Evolutionary conservation across 1,140 invertebrate genomes (phyloP).

Genomic region (Caerostris extrusa): DNA sequence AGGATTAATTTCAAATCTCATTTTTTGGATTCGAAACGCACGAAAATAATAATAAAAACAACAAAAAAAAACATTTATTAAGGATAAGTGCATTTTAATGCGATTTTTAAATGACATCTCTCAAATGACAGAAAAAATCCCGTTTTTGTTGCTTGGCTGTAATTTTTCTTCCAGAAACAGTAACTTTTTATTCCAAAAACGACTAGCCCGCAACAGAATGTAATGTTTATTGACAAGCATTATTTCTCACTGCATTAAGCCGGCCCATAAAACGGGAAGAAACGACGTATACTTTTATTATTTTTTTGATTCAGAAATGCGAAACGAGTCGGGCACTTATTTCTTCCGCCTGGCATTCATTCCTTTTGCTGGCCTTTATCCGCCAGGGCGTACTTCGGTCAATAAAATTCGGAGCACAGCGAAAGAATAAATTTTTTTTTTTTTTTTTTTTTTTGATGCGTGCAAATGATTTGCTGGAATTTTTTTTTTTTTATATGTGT

Average conservation of each 20-base stretch:
- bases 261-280: slow-evolving; percentile 28
- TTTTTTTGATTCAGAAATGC: slow-evolving; percentile 41
- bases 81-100: slow-evolving; percentile 26
- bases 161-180: background rate
- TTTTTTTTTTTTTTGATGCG: background rate
- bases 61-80: background rate
- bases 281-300: slow-evolving; percentile 19
- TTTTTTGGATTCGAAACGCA: background rate
- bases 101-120: slow-evolving; percentile 3
- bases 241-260: slow-evolving; percentile 60
- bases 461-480: background rate
- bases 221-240: slow-evolving; percentile 66
- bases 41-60: background rate
- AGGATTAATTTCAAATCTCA: background rate
- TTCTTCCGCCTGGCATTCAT: slow-evolving; percentile 52
- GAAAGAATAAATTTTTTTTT: background rate
- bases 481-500: background rate
- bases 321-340: slow-evolving; percentile 40
- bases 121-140: background rate
- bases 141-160: background rate
- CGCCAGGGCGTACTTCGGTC: slow-evolving; percentile 45
- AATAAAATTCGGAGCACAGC: slow-evolving; percentile 51
- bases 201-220: slow-evolving; percentile 10
- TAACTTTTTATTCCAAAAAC: slow-evolving; percentile 39
- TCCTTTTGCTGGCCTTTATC: background rate